Evolutionary conservation across 2,797 vertebrate genomes (phyloP).

Genomic region (Botia kubotai): DNA sequence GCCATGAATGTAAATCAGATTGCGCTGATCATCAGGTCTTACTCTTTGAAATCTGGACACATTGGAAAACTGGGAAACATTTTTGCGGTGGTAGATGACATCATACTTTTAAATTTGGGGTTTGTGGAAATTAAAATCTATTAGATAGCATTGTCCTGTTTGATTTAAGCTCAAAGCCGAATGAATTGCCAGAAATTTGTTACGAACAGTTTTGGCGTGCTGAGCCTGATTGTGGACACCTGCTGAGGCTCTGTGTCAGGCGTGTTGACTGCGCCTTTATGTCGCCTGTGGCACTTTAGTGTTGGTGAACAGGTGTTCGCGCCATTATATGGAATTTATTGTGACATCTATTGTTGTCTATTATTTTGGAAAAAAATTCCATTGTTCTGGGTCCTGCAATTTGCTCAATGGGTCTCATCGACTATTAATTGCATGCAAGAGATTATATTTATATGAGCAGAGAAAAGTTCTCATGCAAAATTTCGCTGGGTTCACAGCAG

Average conservation of each 20-base stretch:
- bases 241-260: slow-evolving; percentile 11
- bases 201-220: slow-evolving; percentile 38
- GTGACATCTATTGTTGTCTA: slow-evolving; percentile 1
- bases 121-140: background rate
- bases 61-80: background rate
- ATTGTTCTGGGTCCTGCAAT: background rate
- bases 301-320: background rate
- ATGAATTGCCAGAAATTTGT: slow-evolving; percentile 5
- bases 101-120: background rate
- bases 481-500: background rate
- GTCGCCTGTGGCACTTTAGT: background rate
- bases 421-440: background rate
- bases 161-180: background rate
- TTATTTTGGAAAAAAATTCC: background rate
- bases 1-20: slow-evolving; percentile 18
- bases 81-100: background rate
- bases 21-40: slow-evolving; percentile 38
- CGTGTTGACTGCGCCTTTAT: slow-evolving; percentile 14
- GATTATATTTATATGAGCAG: background rate
- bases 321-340: background rate
- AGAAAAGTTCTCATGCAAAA: background rate
- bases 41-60: background rate
- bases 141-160: background rate
- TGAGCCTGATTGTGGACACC: slow-evolving; percentile 31
- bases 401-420: background rate